Percentiles rank a stretch among this genome's conserved stretches.
Conservation (phyloP, 2,113 vertebrate species). For the Miniopterus natalensis region DNA sequence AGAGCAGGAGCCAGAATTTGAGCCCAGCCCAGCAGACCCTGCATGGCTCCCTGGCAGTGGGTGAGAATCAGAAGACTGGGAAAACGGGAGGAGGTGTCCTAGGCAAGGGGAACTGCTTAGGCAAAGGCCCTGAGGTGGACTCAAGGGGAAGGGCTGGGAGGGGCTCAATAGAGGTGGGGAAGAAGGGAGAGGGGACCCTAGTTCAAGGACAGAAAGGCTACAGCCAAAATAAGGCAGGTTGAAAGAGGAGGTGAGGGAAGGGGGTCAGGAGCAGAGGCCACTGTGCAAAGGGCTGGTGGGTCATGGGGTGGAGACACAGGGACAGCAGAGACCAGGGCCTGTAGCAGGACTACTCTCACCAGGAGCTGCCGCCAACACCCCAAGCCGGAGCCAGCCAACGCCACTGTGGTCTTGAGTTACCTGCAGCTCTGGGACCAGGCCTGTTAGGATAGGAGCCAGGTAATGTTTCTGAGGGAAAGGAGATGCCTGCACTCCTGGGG, state of each 20-base stretch:
- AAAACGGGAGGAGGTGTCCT: background rate
- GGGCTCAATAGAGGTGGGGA: no score
- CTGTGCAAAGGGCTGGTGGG: background rate
- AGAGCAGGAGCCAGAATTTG: background rate
- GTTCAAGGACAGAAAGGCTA: background rate
- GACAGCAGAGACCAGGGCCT: background rate
- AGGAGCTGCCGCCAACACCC: background rate
- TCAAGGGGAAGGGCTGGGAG: background rate
- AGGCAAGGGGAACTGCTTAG: background rate
- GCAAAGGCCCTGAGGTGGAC: background rate
- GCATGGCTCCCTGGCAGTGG: fast-evolving
- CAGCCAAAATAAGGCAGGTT: background rate
- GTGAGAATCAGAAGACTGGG: background rate
- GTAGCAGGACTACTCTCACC: background rate
- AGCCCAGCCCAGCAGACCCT: no score
- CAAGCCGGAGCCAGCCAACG: background rate
- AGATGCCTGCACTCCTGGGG: background rate
- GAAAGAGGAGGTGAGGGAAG: background rate
- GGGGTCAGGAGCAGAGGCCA: background rate
- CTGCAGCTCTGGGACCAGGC: background rate
- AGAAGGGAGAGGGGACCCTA: background rate
- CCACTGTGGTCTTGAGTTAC: background rate
- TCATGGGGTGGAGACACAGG: fast-evolving
- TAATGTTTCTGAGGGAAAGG: slow-evolving; percentile 29
- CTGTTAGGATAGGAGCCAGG: background rate